Evolutionary conservation across 92 coral and sea anemone genomes (phyloP), one percentile per base, ranked within the genome.

Genomic region (Zoanthus sansibaricus): DNA sequence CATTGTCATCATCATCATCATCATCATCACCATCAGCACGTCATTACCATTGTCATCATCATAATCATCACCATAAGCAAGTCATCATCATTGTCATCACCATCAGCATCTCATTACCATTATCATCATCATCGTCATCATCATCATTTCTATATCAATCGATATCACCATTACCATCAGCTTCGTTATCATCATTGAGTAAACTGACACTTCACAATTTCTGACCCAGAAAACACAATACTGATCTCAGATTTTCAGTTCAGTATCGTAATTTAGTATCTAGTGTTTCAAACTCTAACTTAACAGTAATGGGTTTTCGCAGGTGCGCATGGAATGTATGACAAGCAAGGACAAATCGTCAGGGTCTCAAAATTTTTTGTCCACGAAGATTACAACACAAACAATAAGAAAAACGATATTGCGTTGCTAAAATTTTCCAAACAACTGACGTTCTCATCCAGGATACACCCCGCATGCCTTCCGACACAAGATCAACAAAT

Each of bases 321-420:
- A 77, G 82, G 82, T 30, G 68, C 67, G 52, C 82, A 77, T 31
- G 45, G 32, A 4, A 77, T 77, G 82, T 77, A 77, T 33, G 68
- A 14, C 25, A 77, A 16, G 46, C 8, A 14, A 18, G 82, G 67
- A 33, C 52, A 55, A n/a, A 59, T 15, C 3, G 82, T 77, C 31
- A 52, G 82, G 10, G 67, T 77, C 6, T 77, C 82, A 15, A 77
- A 31, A 54, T 32, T 46, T 25, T 77, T 46, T 54, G 68, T 55
- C 68, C 82, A 77, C 68, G 18, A 52, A 6, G 82, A 20, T 5
- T 77, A 77, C 25, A 67, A 46, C 10, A 77, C 47, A 77, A 77
- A 77, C 1, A 47, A 67, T 16, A 77, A 77, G 25, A 66, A 77
- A 32, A 52, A 77, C n/a, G 82, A 77, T 13, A 77, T 77, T 32